Evolutionary conservation across 2,113 vertebrate species (phyloP), one percentile per base, ranked within the genome.

Genomic region (Gallinago media): DNA sequence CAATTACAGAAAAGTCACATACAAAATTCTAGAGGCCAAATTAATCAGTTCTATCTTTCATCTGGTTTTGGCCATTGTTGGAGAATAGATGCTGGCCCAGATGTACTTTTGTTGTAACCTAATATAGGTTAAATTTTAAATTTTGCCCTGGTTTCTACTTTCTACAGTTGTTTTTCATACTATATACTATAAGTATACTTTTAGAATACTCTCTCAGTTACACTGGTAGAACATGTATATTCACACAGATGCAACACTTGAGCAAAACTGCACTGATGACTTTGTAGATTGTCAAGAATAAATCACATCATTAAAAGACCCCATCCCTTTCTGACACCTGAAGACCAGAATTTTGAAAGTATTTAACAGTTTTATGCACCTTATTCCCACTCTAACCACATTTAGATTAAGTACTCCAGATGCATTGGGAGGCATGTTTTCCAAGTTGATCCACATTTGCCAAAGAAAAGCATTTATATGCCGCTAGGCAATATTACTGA

Each of bases 341-440:
- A 54, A 44, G 16, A 68, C 8, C 7, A 73, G 12, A 76, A 72
- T 42, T 87, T 76, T n/a, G 8, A 17, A 49, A 74, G 46, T 29
- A 67, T 42, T 84, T 80, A 84, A 36, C 63, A 63, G 42, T 27
- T 89, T 80, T 18, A 40, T 40, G 27, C 47, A n/a, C 14, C 34
- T 68, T 84, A 55, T 27, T 46, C 26, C 21, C 16, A 8, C 44
- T 71, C 27, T 44, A 89, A 76, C 7, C 44, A 36, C 54, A 68
- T 67, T 86, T 71, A 79, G 36, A 86, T 55, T n/a, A 83, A 68
- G 47, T 61, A 87, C n/a, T 73, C n/a, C 77, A 93, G 88, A 87
- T 12, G 32, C 65, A 38, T 44, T 84, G 50, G 44, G 32, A 34
- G 52, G 55, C 49, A 61, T 13, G 19, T 25, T 83, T 72, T 80